Evolutionary conservation across 2,113 vertebrate species (phyloP).

Genomic region (human (Homo sapiens)): DNA sequence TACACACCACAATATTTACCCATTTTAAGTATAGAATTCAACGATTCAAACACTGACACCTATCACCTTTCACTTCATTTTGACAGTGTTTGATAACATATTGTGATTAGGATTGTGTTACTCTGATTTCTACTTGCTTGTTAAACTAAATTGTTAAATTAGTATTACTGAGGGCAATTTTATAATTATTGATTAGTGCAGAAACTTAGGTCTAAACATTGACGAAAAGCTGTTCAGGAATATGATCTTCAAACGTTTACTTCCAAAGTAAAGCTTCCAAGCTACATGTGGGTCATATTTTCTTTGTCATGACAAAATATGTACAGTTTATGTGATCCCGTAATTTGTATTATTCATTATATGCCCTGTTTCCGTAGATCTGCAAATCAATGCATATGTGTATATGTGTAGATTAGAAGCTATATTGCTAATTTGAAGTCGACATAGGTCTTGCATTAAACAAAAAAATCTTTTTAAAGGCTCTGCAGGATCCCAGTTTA

Average conservation of each 20-base stretch:
- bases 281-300: neutral
- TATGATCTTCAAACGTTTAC: neutral
- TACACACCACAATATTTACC: neutral
- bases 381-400: neutral
- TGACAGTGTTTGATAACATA: neutral
- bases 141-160: neutral
- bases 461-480: slow-evolving; percentile 55
- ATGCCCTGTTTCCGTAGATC: neutral
- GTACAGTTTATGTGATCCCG: neutral
- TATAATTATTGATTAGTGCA: neutral
- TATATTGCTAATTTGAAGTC: slow-evolving; percentile 41
- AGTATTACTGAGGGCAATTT: neutral
- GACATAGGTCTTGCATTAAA: neutral
- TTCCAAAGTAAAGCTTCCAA: neutral
- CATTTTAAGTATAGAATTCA: neutral
- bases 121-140: slow-evolving; percentile 1
- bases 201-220: neutral
- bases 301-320: neutral
- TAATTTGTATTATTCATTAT: slow-evolving; percentile 19
- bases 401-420: neutral
- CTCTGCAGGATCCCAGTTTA: slow-evolving; percentile 46
- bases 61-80: slow-evolving; percentile 25
- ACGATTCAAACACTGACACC: neutral
- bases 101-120: neutral
- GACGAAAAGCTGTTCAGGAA: neutral